phyloP scores from a whole-genome alignment of 37 sponge, comb jelly and placozoan genomes.

The Tethya wilhelma region DNA sequence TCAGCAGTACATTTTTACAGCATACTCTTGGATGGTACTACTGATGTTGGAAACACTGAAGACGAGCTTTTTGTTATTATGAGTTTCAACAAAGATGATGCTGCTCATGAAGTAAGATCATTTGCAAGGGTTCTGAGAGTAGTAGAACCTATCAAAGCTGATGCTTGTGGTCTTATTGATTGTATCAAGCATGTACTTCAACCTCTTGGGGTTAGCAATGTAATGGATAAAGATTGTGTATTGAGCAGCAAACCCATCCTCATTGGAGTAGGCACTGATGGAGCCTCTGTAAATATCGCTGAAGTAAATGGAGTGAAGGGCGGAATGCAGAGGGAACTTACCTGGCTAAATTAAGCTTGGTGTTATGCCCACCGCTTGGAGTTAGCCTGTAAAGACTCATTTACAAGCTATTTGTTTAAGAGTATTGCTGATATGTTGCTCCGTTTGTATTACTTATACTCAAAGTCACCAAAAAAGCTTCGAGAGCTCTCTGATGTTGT shows the following conservation, averaged over 20 bases:
- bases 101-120: slow-evolving; percentile 22
- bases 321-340: slow-evolving; percentile 15
- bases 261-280: too few relatives aligned
- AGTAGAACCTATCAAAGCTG: slow-evolving; percentile 23
- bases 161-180: slow-evolving; percentile 62
- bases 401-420: slow-evolving; percentile 38
- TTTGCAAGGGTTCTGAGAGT: slow-evolving; percentile 38
- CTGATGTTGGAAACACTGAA: slow-evolving; percentile 43
- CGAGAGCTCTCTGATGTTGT: slow-evolving; percentile 43
- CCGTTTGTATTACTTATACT: slow-evolving; percentile 43
- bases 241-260: slow-evolving; percentile 35
- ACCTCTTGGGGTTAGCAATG: slow-evolving; percentile 42
- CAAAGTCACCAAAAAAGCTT: slow-evolving; percentile 59
- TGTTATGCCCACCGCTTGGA: slow-evolving; percentile 66
- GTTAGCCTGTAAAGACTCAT: slow-evolving; percentile 62
- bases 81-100: slow-evolving; percentile 12
- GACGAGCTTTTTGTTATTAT: slow-evolving; percentile 55
- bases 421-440: slow-evolving; percentile 65
- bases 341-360: slow-evolving; percentile 65
- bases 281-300: slow-evolving; percentile 57
- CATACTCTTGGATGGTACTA: slow-evolving; percentile 68
- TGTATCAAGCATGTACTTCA: slow-evolving; percentile 36
- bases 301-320: slow-evolving; percentile 56
- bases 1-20: slow-evolving; percentile 44
- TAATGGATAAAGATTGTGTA: slow-evolving; percentile 15